Evolutionary conservation across 2,797 vertebrate species (phyloP).

Genomic region (Loris lydekkerianus): DNA sequence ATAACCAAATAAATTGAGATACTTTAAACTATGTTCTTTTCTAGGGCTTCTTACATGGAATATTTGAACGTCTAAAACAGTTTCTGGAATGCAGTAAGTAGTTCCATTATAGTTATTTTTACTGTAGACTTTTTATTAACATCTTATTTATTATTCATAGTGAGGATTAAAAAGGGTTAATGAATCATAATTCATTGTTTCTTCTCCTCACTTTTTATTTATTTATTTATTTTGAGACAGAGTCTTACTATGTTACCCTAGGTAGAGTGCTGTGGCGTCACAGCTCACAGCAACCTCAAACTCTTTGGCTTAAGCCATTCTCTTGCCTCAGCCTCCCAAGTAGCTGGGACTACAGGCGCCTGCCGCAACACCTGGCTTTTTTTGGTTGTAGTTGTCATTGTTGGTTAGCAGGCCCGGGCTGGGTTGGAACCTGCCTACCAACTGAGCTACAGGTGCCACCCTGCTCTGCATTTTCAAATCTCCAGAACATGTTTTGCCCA

Average conservation of each 20-base stretch:
- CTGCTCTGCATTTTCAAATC: background rate
- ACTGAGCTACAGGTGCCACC: too few relatives aligned
- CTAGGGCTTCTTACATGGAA: conserved; percentile 95
- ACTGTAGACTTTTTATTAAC: background rate
- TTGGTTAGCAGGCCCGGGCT: too few relatives aligned
- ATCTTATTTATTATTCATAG: background rate
- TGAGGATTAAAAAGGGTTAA: background rate
- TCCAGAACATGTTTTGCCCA: background rate
- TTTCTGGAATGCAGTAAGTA: conserved; percentile 98
- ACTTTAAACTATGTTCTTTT: conserved; percentile 81
- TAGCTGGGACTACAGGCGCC: too few relatives aligned
- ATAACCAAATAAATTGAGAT: conserved; percentile 46
- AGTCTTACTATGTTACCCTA: too few relatives aligned
- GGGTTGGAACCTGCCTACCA: too few relatives aligned
- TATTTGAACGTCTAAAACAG: conserved; percentile 96
- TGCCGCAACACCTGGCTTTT: too few relatives aligned
- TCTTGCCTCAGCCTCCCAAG: too few relatives aligned
- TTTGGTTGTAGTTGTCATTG: too few relatives aligned
- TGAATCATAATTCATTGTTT: conserved; percentile 10
- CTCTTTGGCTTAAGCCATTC: too few relatives aligned
- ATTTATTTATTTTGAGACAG: too few relatives aligned
- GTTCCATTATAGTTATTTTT: conserved; percentile 32
- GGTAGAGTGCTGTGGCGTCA: too few relatives aligned
- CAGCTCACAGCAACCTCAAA: too few relatives aligned
- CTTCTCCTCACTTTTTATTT: background rate